Evolutionary conservation across 2,113 vertebrate genomes (phyloP).

Genomic region (Burhinus oedicnemus): DNA sequence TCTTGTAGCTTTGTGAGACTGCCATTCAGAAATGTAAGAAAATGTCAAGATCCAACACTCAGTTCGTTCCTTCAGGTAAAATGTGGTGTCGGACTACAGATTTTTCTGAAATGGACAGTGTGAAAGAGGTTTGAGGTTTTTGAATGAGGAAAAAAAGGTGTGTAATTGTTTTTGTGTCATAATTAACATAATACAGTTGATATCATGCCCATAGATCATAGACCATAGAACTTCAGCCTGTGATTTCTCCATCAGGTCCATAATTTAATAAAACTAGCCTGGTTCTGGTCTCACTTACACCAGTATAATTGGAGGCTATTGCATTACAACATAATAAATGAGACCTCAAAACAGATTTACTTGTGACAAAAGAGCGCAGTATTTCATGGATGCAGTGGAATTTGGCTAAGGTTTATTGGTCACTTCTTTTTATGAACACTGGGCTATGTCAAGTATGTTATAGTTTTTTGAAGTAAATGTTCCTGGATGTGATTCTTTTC

Average conservation of each 20-base stretch:
- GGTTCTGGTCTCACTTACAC: slow-evolving; percentile 12
- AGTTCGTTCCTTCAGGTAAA: not conserved
- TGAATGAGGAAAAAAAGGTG: not conserved
- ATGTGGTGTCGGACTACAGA: not conserved
- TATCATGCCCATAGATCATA: not conserved
- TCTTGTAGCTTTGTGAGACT: not conserved
- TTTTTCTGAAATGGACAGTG: not conserved
- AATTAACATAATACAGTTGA: not conserved
- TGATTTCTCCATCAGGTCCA: slow-evolving; percentile 13
- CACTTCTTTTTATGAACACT: not conserved
- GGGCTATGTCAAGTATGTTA: not conserved
- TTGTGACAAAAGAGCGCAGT: not conserved
- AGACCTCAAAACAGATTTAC: not conserved
- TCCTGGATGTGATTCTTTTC: not conserved
- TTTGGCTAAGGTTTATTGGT: not conserved
- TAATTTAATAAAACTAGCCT: slow-evolving; percentile 31
- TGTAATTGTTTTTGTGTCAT: not conserved
- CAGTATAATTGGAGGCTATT: not conserved
- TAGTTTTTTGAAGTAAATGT: not conserved
- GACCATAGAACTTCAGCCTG: not conserved
- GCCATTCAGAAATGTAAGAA: not conserved
- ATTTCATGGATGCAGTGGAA: not conserved
- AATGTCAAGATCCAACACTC: not conserved
- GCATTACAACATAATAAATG: slow-evolving; percentile 24
- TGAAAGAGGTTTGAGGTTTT: not conserved